phyloP scores from a whole-genome alignment of 2,797 vertebrate genomes.

The Chelonia mydas region DNA sequence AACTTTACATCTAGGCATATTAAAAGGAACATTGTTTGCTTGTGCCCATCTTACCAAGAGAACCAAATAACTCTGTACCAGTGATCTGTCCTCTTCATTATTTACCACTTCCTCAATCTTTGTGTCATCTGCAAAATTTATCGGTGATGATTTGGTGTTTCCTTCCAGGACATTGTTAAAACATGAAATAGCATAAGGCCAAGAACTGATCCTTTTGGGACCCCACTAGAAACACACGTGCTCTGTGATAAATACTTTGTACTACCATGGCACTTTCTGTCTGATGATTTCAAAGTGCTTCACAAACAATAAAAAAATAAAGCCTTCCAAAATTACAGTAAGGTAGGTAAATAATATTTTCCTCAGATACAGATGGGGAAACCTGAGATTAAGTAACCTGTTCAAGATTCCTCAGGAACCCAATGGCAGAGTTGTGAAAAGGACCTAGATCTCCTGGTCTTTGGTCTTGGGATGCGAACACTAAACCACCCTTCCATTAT shows the following conservation, averaged over 20 bases:
- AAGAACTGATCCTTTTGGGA: not conserved
- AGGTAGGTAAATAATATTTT: not conserved
- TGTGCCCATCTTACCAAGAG: not conserved
- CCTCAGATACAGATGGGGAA: not conserved
- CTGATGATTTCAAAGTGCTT: rapidly evolving
- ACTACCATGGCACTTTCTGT: rapidly evolving
- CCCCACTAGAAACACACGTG: not conserved
- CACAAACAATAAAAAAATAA: not conserved
- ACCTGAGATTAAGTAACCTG: not conserved
- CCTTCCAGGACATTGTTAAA: not conserved
- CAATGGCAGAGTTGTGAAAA: not conserved
- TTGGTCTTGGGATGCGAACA: not conserved
- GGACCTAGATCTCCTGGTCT: not conserved
- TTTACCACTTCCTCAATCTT: not conserved
- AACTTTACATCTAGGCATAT: not conserved
- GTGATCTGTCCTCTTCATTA: not conserved
- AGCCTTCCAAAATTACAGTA: not conserved
- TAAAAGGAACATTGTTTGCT: not conserved
- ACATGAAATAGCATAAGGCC: not conserved
- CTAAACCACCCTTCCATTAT: not conserved
- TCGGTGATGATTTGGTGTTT: not conserved
- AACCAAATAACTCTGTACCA: not conserved
- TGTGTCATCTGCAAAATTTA: not conserved
- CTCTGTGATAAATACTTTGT: not conserved
- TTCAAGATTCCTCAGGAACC: not conserved